Percentiles rank a stretch among this genome's conserved stretches.
phyloP scores from a whole-genome alignment of 2,888 invertebrate species.

The Pachliopta kotzebuea region DNA sequence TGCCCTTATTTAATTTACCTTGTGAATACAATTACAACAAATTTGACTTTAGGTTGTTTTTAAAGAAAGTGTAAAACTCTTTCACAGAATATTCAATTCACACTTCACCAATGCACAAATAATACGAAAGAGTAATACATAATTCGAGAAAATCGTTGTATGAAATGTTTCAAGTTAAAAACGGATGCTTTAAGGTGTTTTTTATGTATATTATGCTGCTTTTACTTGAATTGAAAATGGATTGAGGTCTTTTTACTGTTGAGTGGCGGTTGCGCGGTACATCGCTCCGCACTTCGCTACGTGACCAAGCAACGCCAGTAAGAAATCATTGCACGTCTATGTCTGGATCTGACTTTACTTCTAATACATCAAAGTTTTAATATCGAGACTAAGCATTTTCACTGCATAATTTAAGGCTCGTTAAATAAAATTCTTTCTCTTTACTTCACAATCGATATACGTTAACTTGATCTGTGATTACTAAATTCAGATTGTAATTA shows the following conservation, averaged over 20 bases:
- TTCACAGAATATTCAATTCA: too few relatives aligned
- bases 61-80: too few relatives aligned
- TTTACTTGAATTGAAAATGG: slow-evolving; percentile 72
- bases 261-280: slow-evolving; percentile 73
- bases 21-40: slow-evolving; percentile 12
- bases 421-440: not conserved
- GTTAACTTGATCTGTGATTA: not conserved
- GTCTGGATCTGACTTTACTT: slow-evolving; percentile 50
- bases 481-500: not conserved
- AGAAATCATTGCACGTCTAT: slow-evolving; percentile 44
- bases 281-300: slow-evolving; percentile 76
- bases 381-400: not conserved
- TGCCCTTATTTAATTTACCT: slow-evolving; percentile 19
- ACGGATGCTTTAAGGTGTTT: slow-evolving; percentile 9
- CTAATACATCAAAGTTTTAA: not conserved
- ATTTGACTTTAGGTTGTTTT: not conserved
- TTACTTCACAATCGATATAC: not conserved
- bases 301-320: slow-evolving; percentile 62
- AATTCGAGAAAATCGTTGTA: not conserved
- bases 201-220: slow-evolving; percentile 30
- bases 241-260: slow-evolving; percentile 65
- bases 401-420: not conserved
- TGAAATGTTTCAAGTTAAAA: not conserved
- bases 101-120: too few relatives aligned
- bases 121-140: too few relatives aligned